Conservation (phyloP, 2,113 vertebrate species). For the Struthidea cinerea region DNA sequence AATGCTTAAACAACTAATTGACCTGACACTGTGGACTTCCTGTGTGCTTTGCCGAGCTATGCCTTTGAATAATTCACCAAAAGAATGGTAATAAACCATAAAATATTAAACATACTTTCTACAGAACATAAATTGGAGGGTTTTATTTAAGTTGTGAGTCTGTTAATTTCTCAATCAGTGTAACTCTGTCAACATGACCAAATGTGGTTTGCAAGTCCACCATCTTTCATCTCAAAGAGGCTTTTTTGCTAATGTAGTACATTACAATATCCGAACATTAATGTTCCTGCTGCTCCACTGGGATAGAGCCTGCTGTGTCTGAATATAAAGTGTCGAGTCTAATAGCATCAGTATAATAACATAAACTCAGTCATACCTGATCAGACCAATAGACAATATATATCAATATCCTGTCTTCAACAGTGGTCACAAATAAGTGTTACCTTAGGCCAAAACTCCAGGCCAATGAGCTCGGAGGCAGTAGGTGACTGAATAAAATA, state of each 20-base stretch:
- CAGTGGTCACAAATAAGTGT: neutral
- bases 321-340: neutral
- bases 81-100: conserved; percentile 53
- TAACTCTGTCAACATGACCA: neutral
- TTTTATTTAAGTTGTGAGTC: neutral
- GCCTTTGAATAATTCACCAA: conserved; percentile 62
- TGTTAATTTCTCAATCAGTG: conserved; percentile 9
- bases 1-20: conserved; percentile 47
- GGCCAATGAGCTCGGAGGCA: neutral
- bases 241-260: neutral
- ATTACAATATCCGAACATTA: neutral
- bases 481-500: neutral
- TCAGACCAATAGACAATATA: neutral
- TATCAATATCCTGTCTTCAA: neutral
- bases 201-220: neutral
- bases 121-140: neutral
- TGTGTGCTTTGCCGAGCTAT: neutral
- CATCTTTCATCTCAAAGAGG: neutral
- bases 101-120: conserved; percentile 59
- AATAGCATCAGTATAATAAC: neutral
- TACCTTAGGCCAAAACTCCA: neutral
- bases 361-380: neutral
- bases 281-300: neutral
- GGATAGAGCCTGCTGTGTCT: neutral
- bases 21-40: conserved; percentile 55